Conservation (phyloP, 1,140 invertebrate species). For the Camponotus floridanus region DNA sequence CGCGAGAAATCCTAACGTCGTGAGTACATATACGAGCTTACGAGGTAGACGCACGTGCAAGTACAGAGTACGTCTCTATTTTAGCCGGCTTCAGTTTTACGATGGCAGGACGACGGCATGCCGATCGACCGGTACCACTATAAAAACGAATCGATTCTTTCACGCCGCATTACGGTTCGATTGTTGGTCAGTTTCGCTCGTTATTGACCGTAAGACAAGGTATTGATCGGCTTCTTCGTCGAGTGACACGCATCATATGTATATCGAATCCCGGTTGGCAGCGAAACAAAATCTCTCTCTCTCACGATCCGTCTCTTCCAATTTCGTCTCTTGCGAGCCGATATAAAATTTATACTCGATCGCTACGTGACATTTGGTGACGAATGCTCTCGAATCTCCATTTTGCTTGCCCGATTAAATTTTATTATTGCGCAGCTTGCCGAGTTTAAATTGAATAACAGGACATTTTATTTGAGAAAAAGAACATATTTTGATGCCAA, state of each 20-base stretch:
- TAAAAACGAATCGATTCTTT: constrained; percentile 30
- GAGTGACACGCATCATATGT: constrained; percentile 19
- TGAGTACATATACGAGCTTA: constrained; percentile 50
- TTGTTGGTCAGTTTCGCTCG: neutral
- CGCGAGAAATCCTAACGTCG: constrained; percentile 56
- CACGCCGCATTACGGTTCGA: constrained; percentile 17
- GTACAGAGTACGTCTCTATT: neutral
- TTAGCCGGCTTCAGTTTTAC: neutral
- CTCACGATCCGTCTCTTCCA: neutral
- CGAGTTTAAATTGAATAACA: neutral
- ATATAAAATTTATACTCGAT: constrained; percentile 44
- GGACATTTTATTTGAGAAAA: neutral
- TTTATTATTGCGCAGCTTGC: constrained; percentile 15
- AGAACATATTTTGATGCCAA: neutral
- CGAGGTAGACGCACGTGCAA: neutral
- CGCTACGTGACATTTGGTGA: constrained; percentile 45
- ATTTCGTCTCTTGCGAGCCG: neutral
- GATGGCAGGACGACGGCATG: neutral
- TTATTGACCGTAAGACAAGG: constrained; percentile 40
- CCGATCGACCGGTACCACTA: neutral
- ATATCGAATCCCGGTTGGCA: constrained; percentile 7
- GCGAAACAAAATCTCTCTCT: constrained; percentile 26
- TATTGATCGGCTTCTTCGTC: constrained; percentile 53
- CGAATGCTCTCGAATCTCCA: constrained; percentile 32
- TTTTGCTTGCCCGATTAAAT: constrained; percentile 21